Evolutionary conservation across 2,888 invertebrate species (phyloP), one percentile per base, ranked within the genome.

Genomic region (Eueremaeus valkanovi): DNA sequence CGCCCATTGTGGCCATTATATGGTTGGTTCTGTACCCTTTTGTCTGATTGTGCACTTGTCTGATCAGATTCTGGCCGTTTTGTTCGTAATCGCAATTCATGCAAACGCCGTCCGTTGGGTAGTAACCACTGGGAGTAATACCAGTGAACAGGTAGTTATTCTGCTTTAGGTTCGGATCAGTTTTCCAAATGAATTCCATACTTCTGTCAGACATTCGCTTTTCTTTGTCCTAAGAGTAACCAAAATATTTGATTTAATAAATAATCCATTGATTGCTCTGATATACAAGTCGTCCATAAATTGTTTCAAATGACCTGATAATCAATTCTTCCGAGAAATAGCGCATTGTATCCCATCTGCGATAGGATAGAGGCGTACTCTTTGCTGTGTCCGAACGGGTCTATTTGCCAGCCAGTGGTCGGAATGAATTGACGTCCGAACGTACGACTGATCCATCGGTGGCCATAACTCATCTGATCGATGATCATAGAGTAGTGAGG

Each of bases 171-270:
- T 82, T 83, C 90, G 85, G 82, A 86, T 90, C 80, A 87, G 85
- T 88, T 81, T 88, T 83, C 95, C 95, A 95, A 27, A 95, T 83
- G 86, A 92, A 90, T 84, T 96, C 95, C 83, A 92, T 88, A 0
- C 86, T 87, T 81, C 87, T 88, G 0, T 85, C 84, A 0, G 79
- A 76, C 18, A 89, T 82, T 73, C 95, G 85, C 0, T 84, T 80
- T 0, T 77, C 76, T 82, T 92, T 93, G 82, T 96, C 61, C 61
- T 61, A 61, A 61, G 29, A 29, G n/a, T n/a, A n/a, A 42, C 13
- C 13, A 8, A 42, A 42, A 13, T 42, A 11, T 42, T 42, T 11
- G 13, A 8, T 42, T 11, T 11, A 42, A 42, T 11, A 42, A 1
- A 8, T 21, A 55, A 55, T 55, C 21, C n/a, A 24, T 21, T 16